Conservation (phyloP, 2,113 vertebrate genomes). For the Aptenodytes forsteri region DNA sequence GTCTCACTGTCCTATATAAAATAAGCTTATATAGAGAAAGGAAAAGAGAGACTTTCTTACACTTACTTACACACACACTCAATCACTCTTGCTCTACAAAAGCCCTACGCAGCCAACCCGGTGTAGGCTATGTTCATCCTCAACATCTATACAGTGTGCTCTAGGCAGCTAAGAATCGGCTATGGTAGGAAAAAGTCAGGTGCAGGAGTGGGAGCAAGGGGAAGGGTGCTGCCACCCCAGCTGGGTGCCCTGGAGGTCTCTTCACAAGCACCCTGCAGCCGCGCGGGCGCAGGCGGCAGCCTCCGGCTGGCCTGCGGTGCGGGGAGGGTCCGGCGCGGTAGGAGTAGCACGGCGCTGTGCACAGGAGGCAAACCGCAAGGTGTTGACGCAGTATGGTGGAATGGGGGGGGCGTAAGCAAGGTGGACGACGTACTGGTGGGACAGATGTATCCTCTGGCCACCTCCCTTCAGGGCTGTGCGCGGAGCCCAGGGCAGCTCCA, state of each 20-base stretch:
- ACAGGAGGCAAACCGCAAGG: fast-evolving
- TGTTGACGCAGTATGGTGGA: neutral
- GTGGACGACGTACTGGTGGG: neutral
- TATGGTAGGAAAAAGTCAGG: neutral
- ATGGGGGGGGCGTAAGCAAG: neutral
- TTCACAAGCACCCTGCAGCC: fast-evolving
- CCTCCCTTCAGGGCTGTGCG: neutral
- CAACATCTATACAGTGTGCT: fast-evolving
- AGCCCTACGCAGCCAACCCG: neutral
- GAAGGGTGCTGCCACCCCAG: fast-evolving
- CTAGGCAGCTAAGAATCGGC: neutral
- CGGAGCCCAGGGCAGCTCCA: neutral
- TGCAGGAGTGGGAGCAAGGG: neutral
- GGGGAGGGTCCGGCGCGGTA: fast-evolving
- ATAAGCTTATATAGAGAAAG: neutral
- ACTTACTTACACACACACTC: neutral
- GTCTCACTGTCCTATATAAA: neutral
- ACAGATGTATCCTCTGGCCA: neutral
- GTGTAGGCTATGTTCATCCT: neutral
- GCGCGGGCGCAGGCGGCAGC: neutral
- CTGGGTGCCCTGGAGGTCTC: fast-evolving
- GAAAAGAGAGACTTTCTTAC: neutral
- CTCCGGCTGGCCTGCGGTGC: fast-evolving
- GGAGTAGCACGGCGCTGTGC: fast-evolving
- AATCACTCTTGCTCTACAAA: neutral